Percentiles rank a stretch among this genome's conserved stretches.
Evolutionary conservation across 2,797 vertebrate genomes (phyloP).

Genomic region (Carduelis carduelis): DNA sequence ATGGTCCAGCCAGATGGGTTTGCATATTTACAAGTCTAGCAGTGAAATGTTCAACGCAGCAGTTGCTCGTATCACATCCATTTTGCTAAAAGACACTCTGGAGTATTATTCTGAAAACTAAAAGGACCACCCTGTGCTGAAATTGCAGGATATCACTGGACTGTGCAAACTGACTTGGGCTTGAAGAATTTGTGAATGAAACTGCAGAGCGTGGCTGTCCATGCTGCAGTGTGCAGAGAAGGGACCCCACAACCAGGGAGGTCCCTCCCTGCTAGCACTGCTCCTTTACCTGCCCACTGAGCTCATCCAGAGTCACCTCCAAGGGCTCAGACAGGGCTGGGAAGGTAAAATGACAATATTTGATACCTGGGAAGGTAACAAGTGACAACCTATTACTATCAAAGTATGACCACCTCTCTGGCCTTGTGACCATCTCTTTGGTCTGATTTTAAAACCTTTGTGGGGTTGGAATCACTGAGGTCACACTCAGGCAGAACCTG

Average conservation of each 20-base stretch:
- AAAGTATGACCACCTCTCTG: not conserved
- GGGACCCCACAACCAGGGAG: not conserved
- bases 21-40: conserved; percentile 32
- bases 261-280: not conserved
- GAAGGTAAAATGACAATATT: not conserved
- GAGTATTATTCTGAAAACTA: not conserved
- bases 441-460: not conserved
- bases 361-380: too few relatives aligned
- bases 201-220: not conserved
- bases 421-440: not conserved
- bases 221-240: not conserved
- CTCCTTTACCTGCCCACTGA: not conserved
- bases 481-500: not conserved
- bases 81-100: not conserved
- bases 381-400: not conserved
- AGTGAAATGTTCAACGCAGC: conserved; percentile 5
- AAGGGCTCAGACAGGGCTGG: not conserved
- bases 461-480: not conserved
- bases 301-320: not conserved
- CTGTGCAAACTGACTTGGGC: not conserved
- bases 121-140: not conserved
- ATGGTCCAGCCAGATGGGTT: not conserved
- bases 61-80: not conserved
- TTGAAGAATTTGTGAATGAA: not conserved
- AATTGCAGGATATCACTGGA: not conserved